phyloP scores from a whole-genome alignment of 2,797 vertebrate genomes.

The Macroramphosus scolopax region DNA sequence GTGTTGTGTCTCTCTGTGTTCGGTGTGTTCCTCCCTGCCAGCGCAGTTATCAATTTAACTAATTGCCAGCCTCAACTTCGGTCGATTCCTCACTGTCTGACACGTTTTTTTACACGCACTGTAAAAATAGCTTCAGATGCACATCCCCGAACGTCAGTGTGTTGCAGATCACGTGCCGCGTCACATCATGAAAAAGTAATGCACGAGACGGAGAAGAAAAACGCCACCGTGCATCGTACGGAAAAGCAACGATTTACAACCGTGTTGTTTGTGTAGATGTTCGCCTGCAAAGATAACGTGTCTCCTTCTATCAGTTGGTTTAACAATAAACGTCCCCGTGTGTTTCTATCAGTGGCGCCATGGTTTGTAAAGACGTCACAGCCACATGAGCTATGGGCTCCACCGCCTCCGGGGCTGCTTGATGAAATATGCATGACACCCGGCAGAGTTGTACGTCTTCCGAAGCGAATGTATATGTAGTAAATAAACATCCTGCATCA shows the following conservation, averaged over 20 bases:
- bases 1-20: slow-evolving; percentile 40
- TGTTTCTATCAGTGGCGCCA: slow-evolving; percentile 36
- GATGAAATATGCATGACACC: slow-evolving; percentile 69
- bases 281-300: no score
- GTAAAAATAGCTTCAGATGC: no score
- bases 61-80: slow-evolving; percentile 53
- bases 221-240: no score
- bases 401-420: slow-evolving; percentile 45
- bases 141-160: no score
- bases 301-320: no score
- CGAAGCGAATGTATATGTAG: slow-evolving; percentile 21
- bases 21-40: slow-evolving; percentile 7
- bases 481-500: no score
- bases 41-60: slow-evolving; percentile 46
- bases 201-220: no score
- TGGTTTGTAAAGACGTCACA: slow-evolving; percentile 58
- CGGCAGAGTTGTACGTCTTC: slow-evolving; percentile 42
- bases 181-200: no score
- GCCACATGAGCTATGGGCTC: slow-evolving; percentile 46
- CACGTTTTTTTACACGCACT: slow-evolving; percentile 33
- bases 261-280: no score
- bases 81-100: slow-evolving; percentile 41
- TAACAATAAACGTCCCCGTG: slow-evolving; percentile 9
- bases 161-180: no score
- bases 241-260: no score